Evolutionary conservation across 2,888 invertebrate species (phyloP), one percentile per base, ranked within the genome.

Genomic region (Erebia palarica): DNA sequence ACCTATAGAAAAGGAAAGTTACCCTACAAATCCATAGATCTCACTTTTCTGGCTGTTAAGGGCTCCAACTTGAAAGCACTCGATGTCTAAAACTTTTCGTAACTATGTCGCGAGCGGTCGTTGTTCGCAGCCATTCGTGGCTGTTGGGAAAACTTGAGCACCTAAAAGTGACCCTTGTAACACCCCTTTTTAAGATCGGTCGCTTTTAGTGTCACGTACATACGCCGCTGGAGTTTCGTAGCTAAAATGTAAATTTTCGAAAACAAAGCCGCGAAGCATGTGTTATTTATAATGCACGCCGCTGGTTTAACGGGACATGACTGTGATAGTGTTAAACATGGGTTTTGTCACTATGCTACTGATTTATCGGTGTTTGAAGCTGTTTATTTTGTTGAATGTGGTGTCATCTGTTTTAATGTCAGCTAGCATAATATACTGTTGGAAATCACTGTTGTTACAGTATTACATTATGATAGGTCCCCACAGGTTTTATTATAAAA

Each of bases 71-170:
- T 87, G 84, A 90, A 91, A 91, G 90, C 89, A 83, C 86, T 91
- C 88, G 86, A 90, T 90, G 86, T 87, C 88, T 87, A 85, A 86
- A 91, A 91, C 88, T 92, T 91, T 89, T 87, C 89, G 90, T 85
- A 87, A 90, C 88, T 88, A 86, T 88, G 88, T 88, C 85, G 85
- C 81, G 83, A 84, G 82, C 79, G 82, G 85, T 82, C 82, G 84
- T 84, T 84, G 84, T 84, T 79, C 82, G 84, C 83, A 86, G 86
- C 83, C 84, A 82, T 89, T 88, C 85, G 85, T 86, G 85, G 84
- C 86, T 85, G 84, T 82, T 79, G 81, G 78, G 76, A 84, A 86
- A 86, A 86, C 66, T 59, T 79, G 82, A 81, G 86, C 84, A 82
- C 83, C 85, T 81, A 84, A 84, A 81, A 89, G 86, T 87, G 88